A percentile compares a stretch with the other conserved stretches of the same genome.
phyloP scores from a whole-genome alignment of 2,113 vertebrate species.

The Pavo muticus region DNA sequence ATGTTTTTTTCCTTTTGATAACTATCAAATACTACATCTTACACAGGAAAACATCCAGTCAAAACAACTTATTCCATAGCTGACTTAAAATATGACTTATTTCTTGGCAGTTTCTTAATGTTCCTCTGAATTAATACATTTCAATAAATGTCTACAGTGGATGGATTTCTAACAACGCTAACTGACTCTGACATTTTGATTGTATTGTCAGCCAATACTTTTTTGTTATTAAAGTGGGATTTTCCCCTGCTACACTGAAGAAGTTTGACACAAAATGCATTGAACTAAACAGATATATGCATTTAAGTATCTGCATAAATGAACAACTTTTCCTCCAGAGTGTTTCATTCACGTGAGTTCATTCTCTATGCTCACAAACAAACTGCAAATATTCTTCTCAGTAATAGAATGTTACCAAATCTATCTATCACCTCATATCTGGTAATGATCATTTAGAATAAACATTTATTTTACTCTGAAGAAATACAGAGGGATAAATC shows the following conservation, averaged over 20 bases:
- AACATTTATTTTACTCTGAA: not conserved
- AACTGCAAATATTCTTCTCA: not conserved
- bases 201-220: not conserved
- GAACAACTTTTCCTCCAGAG: not conserved
- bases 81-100: not conserved
- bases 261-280: not conserved
- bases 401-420: not conserved
- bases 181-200: not conserved
- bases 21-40: not conserved
- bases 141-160: not conserved
- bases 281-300: not conserved
- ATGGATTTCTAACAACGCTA: not conserved
- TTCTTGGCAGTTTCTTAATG: not conserved
- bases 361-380: not conserved
- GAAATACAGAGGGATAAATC: not conserved
- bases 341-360: not conserved
- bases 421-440: not conserved
- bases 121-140: not conserved
- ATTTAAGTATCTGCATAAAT: not conserved
- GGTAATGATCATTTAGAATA: not conserved
- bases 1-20: not conserved
- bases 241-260: not conserved
- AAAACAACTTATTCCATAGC: not conserved
- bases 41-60: not conserved
- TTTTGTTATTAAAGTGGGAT: not conserved